Evolutionary conservation across 2,888 invertebrate species (phyloP).

Genomic region (Antheraea yamamai): DNA sequence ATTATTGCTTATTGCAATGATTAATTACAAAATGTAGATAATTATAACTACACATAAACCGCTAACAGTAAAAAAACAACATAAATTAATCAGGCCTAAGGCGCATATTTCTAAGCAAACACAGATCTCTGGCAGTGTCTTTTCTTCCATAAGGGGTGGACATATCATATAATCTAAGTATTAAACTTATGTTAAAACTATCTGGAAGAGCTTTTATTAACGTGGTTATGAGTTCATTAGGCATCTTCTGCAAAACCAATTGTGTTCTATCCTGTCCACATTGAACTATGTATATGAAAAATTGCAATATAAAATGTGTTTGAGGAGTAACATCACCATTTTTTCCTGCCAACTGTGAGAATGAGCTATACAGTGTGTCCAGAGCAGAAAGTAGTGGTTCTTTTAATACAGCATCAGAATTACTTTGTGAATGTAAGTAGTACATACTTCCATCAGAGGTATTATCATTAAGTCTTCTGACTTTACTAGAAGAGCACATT

Average conservation of each 20-base stretch:
- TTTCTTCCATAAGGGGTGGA: conserved; percentile 88
- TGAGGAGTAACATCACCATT: conserved; percentile 92
- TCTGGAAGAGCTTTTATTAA: conserved; percentile 91
- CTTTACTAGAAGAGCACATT: conserved; percentile 82
- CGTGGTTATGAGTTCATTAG: conserved; percentile 88
- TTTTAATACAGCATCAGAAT: conserved; percentile 68
- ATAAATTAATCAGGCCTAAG: conserved; percentile 78
- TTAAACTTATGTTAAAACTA: conserved; percentile 87
- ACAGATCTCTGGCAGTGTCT: conserved; percentile 93
- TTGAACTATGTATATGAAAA: conserved; percentile 88
- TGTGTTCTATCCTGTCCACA: conserved; percentile 88
- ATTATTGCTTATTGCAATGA: background rate
- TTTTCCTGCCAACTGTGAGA: conserved; percentile 85
- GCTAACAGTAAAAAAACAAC: conserved; percentile 2
- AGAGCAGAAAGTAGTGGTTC: conserved; percentile 86
- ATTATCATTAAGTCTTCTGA: conserved; percentile 84
- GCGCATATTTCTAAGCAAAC: conserved; percentile 91
- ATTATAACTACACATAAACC: background rate
- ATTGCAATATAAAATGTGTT: conserved; percentile 91
- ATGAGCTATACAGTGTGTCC: conserved; percentile 86
- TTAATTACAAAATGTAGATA: background rate
- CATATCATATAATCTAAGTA: conserved; percentile 91
- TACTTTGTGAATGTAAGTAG: conserved; percentile 63
- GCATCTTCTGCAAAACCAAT: conserved; percentile 88
- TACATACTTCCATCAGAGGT: conserved; percentile 83